These are phyloP conservation scores for Teinopalpus imperialis DNA, from an alignment of 2,888 invertebrate species.

Conservation along the genomic window DNA sequence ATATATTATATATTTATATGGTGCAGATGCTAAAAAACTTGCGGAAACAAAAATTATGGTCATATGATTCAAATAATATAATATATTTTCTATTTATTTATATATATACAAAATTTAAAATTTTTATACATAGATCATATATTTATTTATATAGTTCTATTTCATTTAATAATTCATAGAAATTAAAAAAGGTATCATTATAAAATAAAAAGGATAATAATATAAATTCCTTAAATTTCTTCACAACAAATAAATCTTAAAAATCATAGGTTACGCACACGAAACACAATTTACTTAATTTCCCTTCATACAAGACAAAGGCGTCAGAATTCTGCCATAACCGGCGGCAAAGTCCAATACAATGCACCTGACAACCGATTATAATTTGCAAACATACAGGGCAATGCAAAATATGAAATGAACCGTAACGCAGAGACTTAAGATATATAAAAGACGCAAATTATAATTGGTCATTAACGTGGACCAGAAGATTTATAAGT, in stretches of 20 bases:
- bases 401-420: conserved; percentile 2
- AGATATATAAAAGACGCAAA: conserved; percentile 15
- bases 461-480: conserved; percentile 19
- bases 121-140: too few relatives aligned
- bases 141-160: too few relatives aligned
- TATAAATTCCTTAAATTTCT: too few relatives aligned
- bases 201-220: too few relatives aligned
- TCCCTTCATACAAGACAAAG: conserved; percentile 47
- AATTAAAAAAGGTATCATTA: too few relatives aligned
- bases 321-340: conserved; percentile 61
- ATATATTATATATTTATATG: too few relatives aligned
- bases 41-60: too few relatives aligned
- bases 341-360: conserved; percentile 45
- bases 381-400: conserved; percentile 20
- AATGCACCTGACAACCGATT: conserved; percentile 36
- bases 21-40: too few relatives aligned
- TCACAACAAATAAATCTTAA: conserved; percentile 21
- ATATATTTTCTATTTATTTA: too few relatives aligned
- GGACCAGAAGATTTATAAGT: conserved; percentile 43
- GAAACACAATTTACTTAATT: conserved; percentile 25
- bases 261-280: conserved; percentile 9
- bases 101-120: too few relatives aligned
- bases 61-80: too few relatives aligned
- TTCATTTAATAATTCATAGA: too few relatives aligned
- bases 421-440: conserved; percentile 5